A percentile compares a stretch with the other conserved stretches of the same genome.
phyloP scores from a whole-genome alignment of 2,888 invertebrate species.

The Azorinus chamasolen region DNA sequence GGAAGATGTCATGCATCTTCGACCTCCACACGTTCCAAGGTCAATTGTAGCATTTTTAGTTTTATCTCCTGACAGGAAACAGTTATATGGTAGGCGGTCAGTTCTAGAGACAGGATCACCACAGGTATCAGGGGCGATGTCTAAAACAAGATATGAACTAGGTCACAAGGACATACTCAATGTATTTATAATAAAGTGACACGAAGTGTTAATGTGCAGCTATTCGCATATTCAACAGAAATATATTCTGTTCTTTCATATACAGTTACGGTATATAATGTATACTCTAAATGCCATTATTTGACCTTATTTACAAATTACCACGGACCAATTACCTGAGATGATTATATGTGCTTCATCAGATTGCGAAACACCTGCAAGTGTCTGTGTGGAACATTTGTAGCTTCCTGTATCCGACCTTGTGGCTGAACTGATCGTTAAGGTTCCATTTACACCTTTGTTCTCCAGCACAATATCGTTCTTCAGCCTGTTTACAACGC shows the following conservation, averaged over 20 bases:
- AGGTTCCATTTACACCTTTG: conserved; percentile 4
- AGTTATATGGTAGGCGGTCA: conserved; percentile 12
- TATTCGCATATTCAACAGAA: no score
- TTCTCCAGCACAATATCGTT: conserved; percentile 20
- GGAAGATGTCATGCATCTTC: conserved; percentile 5
- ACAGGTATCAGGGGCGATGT: conserved; percentile 13
- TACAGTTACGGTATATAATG: no score
- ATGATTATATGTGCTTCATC: conserved; percentile 7
- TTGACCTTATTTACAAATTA: no score
- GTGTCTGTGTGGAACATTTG: conserved; percentile 29
- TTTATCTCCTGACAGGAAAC: conserved; percentile 8
- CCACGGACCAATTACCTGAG: conserved; percentile 30
- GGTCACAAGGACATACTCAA: no score
- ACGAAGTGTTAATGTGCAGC: no score
- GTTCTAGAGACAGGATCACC: background rate
- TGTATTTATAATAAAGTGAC: no score
- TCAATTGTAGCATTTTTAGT: conserved; percentile 5
- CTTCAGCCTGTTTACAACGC: conserved; percentile 33
- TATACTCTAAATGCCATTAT: no score
- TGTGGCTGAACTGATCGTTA: background rate
- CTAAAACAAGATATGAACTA: no score
- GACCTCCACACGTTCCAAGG: conserved; percentile 20
- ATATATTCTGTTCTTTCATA: background rate
- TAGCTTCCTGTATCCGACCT: conserved; percentile 11
- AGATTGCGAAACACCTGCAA: conserved; percentile 33